These are phyloP conservation scores for Sphinx pinastri DNA, from an alignment of 2,888 invertebrate genomes.

Conservation along the genomic window DNA sequence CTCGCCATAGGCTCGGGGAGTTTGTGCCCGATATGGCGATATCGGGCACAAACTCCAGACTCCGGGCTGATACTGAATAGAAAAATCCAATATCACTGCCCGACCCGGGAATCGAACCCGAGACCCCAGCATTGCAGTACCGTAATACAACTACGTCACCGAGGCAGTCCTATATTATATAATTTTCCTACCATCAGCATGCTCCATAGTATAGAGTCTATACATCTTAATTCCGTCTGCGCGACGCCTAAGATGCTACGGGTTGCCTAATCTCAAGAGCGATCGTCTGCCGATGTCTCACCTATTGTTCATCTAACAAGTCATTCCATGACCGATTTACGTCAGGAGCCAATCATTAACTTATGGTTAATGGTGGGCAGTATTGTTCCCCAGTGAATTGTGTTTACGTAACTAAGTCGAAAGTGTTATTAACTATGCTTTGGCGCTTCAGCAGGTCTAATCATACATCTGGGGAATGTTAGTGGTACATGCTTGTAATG, in stretches of 20 bases:
- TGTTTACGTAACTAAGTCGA: slow-evolving; percentile 44
- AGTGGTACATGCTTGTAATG: slow-evolving; percentile 28
- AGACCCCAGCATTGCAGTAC: too few species aligned
- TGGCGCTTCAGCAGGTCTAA: slow-evolving; percentile 45
- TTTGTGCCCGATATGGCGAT: too few species aligned
- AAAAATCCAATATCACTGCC: too few species aligned
- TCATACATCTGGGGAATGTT: slow-evolving; percentile 45
- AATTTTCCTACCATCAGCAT: slow-evolving; percentile 28
- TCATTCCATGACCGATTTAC: slow-evolving; percentile 69
- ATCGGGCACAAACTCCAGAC: too few species aligned
- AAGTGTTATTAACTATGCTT: slow-evolving; percentile 73
- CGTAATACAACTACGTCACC: too few species aligned
- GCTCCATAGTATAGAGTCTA: too few species aligned
- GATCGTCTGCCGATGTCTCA: slow-evolving; percentile 44
- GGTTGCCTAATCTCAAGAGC: slow-evolving; percentile 48
- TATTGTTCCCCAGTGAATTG: slow-evolving; percentile 56
- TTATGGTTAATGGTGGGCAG: slow-evolving; percentile 58
- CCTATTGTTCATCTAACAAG: slow-evolving; percentile 60
- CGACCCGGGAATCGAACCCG: too few species aligned
- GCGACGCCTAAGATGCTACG: slow-evolving; percentile 11
- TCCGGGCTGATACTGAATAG: too few species aligned
- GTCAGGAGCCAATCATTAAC: slow-evolving; percentile 73
- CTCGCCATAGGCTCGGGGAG: too few species aligned
- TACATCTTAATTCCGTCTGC: neutral
- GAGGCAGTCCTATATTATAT: too few species aligned